Evolutionary conservation across 2,797 vertebrate species (phyloP).

Genomic region (Spinus olivaceus): DNA sequence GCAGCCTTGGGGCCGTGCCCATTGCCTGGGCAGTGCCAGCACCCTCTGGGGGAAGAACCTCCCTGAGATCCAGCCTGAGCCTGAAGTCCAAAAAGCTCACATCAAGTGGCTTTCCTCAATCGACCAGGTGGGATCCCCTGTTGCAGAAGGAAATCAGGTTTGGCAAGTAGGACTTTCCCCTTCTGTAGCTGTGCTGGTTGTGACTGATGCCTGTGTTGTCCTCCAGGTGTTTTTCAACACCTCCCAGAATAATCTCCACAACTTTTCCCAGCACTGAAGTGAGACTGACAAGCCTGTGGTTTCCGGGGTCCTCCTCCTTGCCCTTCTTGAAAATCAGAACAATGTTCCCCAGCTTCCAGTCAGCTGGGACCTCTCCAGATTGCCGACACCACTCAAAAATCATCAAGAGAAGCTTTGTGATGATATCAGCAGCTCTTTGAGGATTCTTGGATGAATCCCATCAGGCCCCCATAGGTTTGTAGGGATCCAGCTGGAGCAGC

Average conservation of each 20-base stretch:
- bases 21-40: neutral
- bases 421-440: neutral
- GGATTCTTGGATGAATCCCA: neutral
- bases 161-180: neutral
- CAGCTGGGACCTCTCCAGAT: neutral
- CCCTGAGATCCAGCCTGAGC: neutral
- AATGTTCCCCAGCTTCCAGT: neutral
- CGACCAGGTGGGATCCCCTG: neutral
- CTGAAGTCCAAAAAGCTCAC: neutral
- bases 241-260: neutral
- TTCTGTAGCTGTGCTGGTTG: neutral
- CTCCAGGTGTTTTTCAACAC: neutral
- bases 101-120: neutral
- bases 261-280: neutral
- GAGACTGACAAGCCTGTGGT: neutral
- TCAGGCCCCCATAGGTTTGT: neutral
- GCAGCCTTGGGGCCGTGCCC: neutral
- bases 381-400: neutral
- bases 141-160: neutral
- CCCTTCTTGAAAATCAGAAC: neutral
- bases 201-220: neutral
- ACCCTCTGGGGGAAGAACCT: neutral
- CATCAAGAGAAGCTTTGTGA: neutral
- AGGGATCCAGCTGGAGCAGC: neutral
- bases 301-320: neutral